A percentile compares a stretch with the other conserved stretches of the same genome.
phyloP scores from a whole-genome alignment of 2,888 invertebrate species.

The Lycia hirtaria region DNA sequence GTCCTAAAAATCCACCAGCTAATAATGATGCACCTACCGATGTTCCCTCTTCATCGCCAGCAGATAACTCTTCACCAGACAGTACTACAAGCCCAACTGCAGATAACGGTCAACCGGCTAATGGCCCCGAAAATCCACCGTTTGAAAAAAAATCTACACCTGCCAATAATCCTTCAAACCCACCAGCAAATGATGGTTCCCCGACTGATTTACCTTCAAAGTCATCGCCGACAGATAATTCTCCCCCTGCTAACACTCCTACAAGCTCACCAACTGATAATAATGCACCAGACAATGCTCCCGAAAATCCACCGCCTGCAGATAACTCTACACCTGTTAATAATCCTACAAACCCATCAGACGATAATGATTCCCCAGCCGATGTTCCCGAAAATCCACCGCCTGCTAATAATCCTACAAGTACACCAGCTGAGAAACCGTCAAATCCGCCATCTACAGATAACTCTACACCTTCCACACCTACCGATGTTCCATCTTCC shows the following conservation, averaged over 20 bases:
- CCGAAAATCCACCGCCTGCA: neutral
- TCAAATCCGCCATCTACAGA: neutral
- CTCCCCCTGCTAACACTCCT: neutral
- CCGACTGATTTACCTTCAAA: neutral
- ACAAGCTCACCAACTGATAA: neutral
- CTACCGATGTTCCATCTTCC: no score
- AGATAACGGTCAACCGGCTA: neutral
- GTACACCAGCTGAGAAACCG: neutral
- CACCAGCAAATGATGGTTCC: neutral
- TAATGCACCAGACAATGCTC: neutral
- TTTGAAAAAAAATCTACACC: neutral
- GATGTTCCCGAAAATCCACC: neutral
- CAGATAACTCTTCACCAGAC: no score
- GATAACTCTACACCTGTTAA: neutral
- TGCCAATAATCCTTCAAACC: neutral
- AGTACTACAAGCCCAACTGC: slow-evolving; percentile 24
- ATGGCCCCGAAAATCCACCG: neutral
- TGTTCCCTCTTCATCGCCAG: no score
- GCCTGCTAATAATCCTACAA: neutral
- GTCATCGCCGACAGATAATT: neutral
- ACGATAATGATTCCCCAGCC: neutral
- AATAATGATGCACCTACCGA: no score
- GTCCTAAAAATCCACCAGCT: neutral
- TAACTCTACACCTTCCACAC: no score
- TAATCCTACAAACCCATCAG: neutral